Evolutionary conservation across 1,140 invertebrate species (phyloP).

Genomic region (Orussus abietinus): DNA sequence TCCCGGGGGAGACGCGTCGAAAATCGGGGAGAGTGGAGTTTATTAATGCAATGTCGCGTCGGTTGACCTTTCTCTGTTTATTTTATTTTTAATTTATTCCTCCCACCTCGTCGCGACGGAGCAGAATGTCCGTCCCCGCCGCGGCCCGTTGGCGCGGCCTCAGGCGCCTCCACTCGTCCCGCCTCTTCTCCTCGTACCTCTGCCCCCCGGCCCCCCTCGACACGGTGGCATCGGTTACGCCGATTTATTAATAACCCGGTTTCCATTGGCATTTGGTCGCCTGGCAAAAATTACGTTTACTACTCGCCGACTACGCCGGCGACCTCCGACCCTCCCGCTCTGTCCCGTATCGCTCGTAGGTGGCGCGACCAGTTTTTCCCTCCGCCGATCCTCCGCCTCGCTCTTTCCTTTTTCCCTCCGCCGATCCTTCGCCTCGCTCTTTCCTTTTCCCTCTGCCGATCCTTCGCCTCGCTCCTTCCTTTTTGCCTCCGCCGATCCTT

Average conservation of each 20-base stretch:
- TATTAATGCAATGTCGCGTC: slow-evolving; percentile 31
- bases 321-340: slow-evolving; percentile 25
- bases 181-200: slow-evolving; percentile 5
- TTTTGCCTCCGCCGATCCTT: too few relatives aligned
- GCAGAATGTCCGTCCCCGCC: slow-evolving; percentile 13
- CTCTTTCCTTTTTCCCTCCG: slow-evolving; percentile 6
- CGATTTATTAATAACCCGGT: slow-evolving; percentile 48
- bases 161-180: slow-evolving; percentile 10
- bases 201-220: slow-evolving; percentile 6
- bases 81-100: slow-evolving; percentile 39
- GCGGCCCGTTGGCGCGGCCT: too few relatives aligned
- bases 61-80: slow-evolving; percentile 31
- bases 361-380: slow-evolving; percentile 41
- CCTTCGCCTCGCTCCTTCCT: too few relatives aligned
- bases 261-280: slow-evolving; percentile 39
- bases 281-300: slow-evolving; percentile 36
- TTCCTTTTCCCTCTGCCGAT: too few relatives aligned
- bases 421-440: slow-evolving; percentile 12
- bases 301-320: slow-evolving; percentile 29
- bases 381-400: slow-evolving; percentile 23
- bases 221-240: slow-evolving; percentile 24
- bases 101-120: slow-evolving; percentile 21
- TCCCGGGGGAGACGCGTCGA: background rate
- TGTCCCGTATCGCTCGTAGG: slow-evolving; percentile 31
- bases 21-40: too few relatives aligned